phyloP scores from a whole-genome alignment of 2,888 invertebrate genomes.

The Drosophila koepferae region DNA sequence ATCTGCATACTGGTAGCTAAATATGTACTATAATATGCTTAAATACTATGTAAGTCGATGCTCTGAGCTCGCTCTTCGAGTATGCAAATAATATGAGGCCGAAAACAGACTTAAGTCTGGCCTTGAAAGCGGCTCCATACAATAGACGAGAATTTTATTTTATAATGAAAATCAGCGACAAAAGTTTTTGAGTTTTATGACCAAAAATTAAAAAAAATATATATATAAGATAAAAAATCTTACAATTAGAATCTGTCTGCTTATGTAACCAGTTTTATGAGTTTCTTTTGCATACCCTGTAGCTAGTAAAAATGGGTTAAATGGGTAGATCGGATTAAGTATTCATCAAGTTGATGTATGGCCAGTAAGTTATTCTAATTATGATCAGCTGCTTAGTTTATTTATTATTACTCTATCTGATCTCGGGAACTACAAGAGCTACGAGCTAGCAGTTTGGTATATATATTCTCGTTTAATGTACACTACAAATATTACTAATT shows the following conservation, averaged over 20 bases:
- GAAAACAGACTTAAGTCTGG: conserved; percentile 49
- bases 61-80: conserved; percentile 54
- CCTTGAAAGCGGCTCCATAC: conserved; percentile 65
- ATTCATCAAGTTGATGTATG: too few relatives aligned
- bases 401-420: neutral
- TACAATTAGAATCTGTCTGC: conserved; percentile 59
- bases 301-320: neutral
- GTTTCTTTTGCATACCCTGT: conserved; percentile 3
- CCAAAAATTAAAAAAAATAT: conserved; percentile 39
- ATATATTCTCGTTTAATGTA: neutral
- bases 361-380: neutral
- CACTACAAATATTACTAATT: too few relatives aligned
- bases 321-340: neutral
- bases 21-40: conserved; percentile 54
- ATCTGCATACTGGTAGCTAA: conserved; percentile 70
- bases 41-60: conserved; percentile 64
- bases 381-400: neutral
- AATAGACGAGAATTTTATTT: conserved; percentile 43
- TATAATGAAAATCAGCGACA: conserved; percentile 55
- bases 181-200: conserved; percentile 67
- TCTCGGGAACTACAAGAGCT: neutral
- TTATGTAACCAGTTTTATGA: conserved; percentile 70
- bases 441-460: neutral
- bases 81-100: conserved; percentile 63
- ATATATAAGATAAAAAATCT: conserved; percentile 25